Evolutionary conservation across 2,888 invertebrate species (phyloP).

Genomic region (Himalopsyche japonica): DNA sequence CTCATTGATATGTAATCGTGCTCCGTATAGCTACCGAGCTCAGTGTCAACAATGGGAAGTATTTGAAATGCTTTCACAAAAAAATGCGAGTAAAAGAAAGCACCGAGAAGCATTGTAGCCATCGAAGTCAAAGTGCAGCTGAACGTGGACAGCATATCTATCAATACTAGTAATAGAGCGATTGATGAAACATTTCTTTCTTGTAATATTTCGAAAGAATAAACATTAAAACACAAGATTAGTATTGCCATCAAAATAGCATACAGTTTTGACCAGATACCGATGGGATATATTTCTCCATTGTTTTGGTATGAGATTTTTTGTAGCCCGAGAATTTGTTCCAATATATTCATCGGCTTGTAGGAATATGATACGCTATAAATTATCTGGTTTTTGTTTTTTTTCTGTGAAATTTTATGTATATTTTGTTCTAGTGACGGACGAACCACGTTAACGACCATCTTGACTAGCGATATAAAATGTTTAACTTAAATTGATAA

Average conservation of each 20-base stretch:
- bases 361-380: constrained; percentile 2
- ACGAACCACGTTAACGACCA: too few species aligned
- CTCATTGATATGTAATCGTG: constrained; percentile 14
- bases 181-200: background rate
- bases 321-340: constrained; percentile 24
- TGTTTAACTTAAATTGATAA: too few species aligned
- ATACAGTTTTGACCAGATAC: constrained; percentile 20
- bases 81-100: constrained; percentile 28
- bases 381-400: too few species aligned
- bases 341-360: constrained; percentile 19
- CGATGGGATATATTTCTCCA: background rate
- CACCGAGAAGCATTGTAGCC: constrained; percentile 18
- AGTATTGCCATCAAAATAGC: background rate
- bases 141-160: constrained; percentile 21
- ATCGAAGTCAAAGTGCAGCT: background rate
- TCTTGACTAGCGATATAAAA: too few species aligned
- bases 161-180: constrained; percentile 15
- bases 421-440: background rate
- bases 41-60: constrained; percentile 18
- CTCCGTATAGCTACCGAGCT: constrained; percentile 14
- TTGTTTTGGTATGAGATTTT: constrained; percentile 18
- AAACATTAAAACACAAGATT: background rate
- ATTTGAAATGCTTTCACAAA: constrained; percentile 26
- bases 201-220: constrained; percentile 3
- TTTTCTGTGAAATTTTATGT: background rate